Base-by-base conservation (phyloP, 2,113 vertebrate genomes). In the Cynocephalus volans region DNA sequence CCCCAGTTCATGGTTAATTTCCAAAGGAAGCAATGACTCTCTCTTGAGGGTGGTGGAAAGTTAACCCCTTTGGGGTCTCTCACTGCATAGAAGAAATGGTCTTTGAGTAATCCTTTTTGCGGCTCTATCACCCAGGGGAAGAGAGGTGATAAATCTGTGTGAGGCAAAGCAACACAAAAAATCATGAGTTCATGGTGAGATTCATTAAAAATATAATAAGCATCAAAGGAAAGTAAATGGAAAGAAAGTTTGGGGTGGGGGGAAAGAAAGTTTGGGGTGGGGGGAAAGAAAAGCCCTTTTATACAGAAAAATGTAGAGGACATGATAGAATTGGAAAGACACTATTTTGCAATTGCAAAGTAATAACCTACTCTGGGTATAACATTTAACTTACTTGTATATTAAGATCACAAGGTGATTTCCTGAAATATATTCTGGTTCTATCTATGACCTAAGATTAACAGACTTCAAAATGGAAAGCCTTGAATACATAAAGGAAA, bases 381-480 rank as follows among this genome's bases (percentile, higher is more conserved):
- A 92, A 72, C 31, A 72, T 72, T 79, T 83, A 62, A 84, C 21
- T 79, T 92, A 41, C 52, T 75, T 76, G 52, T 70, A 31, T 45
- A 65, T 50, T 70, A 85, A 62, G 41, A 87, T 50, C 23, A 45
- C 19, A 64, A 36, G 60, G 36, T 33, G 41, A 58, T 65, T 95
- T 75, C 28, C 48, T 69, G 41, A 86, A 94, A 72, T 72, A 85
- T 70, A 41, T 72, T 91, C 23, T 79, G 50, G 36, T 4, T 72
- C 18, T 52, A 23, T 73, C 52, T 79, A 8, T 64, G 48, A 82
- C 67, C 18, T 52, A 92, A 70, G 60, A 81, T 41, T 54, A 93
- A 81, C 28, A 96, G 54, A 58, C 6, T 86, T 70, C 52, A 62
- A 90, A 95, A 77, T 81, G 50, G 82, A 88, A 95, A 86, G 50